A percentile compares a stretch with the other conserved stretches of the same genome.
Conservation (phyloP, 1,140 invertebrate genomes). For the Drosophila kanapiae region DNA sequence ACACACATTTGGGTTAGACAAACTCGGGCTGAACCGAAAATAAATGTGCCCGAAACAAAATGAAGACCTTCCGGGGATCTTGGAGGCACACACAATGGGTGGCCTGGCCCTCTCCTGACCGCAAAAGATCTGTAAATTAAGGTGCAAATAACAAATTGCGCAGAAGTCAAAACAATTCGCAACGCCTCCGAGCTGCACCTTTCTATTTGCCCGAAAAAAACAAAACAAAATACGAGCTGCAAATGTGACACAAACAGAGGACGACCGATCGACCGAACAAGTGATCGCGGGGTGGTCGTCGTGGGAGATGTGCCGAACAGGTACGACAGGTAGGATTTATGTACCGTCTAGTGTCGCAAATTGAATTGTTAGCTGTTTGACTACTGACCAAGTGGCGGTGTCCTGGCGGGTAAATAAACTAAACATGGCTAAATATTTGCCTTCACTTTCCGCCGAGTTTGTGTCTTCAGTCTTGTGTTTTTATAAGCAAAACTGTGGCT, state of each 20-base stretch:
- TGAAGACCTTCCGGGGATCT: conserved; percentile 35
- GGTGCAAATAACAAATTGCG: conserved; percentile 71
- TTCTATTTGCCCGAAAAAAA: conserved; percentile 60
- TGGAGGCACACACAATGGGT: conserved; percentile 9
- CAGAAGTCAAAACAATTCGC: conserved; percentile 49
- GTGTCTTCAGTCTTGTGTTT: conserved; percentile 16
- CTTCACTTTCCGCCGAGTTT: conserved; percentile 8
- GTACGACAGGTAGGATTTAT: conserved; percentile 35
- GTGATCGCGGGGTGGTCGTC: conserved; percentile 30
- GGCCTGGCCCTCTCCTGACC: conserved; percentile 50
- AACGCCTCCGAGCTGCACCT: conserved; percentile 44
- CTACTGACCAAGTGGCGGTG: conserved; percentile 29
- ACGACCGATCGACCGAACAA: conserved; percentile 15
- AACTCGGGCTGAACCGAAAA: conserved; percentile 22
- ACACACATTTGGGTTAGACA: conserved; percentile 48
- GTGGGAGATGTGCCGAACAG: conserved; percentile 17
- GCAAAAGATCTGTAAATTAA: conserved; percentile 77
- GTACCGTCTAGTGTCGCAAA: conserved; percentile 34
- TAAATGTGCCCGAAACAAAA: conserved; percentile 36
- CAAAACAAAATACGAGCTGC: conserved; percentile 41
- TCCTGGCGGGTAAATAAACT: conserved; percentile 7
- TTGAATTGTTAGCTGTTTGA: conserved; percentile 27
- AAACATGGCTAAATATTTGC: conserved; percentile 11
- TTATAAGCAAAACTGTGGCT: not conserved
- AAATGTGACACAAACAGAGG: conserved; percentile 59